These are phyloP conservation scores for Macrotis lagotis DNA, from an alignment of 2,113 vertebrate genomes.

Conservation along the genomic window DNA sequence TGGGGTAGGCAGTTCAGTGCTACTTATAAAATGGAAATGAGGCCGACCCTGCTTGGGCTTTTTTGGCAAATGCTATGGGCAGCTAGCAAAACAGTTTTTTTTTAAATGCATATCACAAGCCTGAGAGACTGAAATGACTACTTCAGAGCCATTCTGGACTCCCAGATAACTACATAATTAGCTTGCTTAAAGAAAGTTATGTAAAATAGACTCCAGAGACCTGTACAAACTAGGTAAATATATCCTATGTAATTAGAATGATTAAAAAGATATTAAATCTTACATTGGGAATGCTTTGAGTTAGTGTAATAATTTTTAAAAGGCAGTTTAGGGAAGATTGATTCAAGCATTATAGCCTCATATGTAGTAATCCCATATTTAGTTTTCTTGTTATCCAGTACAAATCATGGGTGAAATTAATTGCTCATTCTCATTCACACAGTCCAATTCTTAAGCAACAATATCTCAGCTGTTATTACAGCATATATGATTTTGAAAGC, in stretches of 20 bases:
- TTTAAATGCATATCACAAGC: slow-evolving; percentile 69
- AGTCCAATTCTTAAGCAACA: slow-evolving; percentile 24
- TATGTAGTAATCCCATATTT: neutral
- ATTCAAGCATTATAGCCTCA: neutral
- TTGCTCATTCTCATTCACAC: slow-evolving; percentile 13
- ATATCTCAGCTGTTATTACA: neutral
- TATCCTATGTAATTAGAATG: neutral
- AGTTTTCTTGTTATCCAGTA: slow-evolving; percentile 19
- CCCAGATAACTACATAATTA: slow-evolving; percentile 63
- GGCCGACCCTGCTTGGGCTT: slow-evolving; percentile 56
- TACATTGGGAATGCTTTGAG: slow-evolving; percentile 17
- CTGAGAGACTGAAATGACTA: slow-evolving; percentile 67
- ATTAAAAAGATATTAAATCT: neutral
- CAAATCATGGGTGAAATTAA: slow-evolving; percentile 42
- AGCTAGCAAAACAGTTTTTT: slow-evolving; percentile 58
- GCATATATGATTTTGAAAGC: neutral
- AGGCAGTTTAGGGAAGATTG: neutral
- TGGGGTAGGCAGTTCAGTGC: slow-evolving; percentile 46
- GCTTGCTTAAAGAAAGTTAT: slow-evolving; percentile 44
- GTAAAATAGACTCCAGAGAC: slow-evolving; percentile 46
- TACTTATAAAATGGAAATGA: slow-evolving; percentile 62
- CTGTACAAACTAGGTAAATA: slow-evolving; percentile 3
- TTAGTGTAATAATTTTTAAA: neutral
- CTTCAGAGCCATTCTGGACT: slow-evolving; percentile 56
- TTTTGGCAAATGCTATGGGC: slow-evolving; percentile 69